Conservation (phyloP, 2,888 invertebrate genomes). For the Cacoxenus indagator region DNA sequence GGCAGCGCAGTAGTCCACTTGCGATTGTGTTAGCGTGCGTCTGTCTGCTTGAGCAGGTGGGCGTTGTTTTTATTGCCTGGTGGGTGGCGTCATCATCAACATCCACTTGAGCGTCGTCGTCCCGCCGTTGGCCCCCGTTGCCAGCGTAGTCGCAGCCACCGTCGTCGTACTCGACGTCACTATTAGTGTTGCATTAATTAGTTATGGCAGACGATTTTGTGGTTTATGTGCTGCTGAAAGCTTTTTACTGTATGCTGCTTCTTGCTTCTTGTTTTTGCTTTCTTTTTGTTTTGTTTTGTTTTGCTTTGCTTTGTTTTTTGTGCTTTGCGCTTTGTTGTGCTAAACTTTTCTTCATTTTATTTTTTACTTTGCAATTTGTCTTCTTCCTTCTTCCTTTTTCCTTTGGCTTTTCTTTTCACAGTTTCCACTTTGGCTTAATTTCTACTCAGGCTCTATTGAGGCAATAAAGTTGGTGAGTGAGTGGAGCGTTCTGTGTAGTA, state of each 20-base stretch:
- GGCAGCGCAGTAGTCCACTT: neutral
- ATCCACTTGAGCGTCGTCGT: neutral
- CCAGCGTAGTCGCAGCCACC: neutral
- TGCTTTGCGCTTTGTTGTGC: conserved; percentile 3
- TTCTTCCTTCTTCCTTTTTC: conserved; percentile 14
- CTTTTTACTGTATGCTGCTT: conserved; percentile 67
- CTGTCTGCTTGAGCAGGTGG: neutral
- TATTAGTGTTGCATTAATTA: conserved; percentile 68
- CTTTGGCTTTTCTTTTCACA: conserved; percentile 15
- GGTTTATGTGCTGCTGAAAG: conserved; percentile 67
- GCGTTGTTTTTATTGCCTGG: neutral
- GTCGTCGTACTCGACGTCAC: conserved; percentile 38
- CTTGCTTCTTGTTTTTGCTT: conserved; percentile 18
- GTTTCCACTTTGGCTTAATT: too few species aligned
- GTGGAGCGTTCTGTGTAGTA: too few species aligned
- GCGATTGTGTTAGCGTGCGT: neutral
- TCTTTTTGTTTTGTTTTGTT: conserved; percentile 14
- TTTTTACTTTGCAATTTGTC: neutral
- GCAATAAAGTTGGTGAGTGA: too few species aligned
- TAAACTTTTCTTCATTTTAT: conserved; percentile 13
- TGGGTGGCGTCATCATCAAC: conserved; percentile 9
- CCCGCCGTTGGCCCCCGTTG: neutral
- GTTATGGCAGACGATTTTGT: conserved; percentile 70
- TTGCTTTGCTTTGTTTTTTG: conserved; percentile 6
- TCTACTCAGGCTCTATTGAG: too few species aligned